Conservation (phyloP, 2,888 invertebrate genomes). For the Steinernema carpocapsae region DNA sequence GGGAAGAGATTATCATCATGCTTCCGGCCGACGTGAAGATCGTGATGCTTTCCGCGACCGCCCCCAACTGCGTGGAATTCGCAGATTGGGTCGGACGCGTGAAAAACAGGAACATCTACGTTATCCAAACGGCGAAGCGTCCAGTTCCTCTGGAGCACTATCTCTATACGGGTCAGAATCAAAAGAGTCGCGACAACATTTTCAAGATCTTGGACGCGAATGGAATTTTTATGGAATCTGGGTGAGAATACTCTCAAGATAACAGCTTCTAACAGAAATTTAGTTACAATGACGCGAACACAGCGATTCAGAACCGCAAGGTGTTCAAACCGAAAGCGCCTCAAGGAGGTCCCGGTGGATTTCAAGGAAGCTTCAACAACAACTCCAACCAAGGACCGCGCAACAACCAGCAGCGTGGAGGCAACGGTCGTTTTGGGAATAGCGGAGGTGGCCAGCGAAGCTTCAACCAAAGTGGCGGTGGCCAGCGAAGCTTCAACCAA, state of each 20-base stretch:
- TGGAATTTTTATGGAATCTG: constrained; percentile 43
- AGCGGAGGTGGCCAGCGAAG: no score
- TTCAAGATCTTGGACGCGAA: constrained; percentile 46
- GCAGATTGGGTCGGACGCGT: constrained; percentile 77
- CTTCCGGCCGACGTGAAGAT: constrained; percentile 92
- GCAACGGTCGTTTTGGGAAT: no score
- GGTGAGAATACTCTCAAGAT: constrained; percentile 36
- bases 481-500: no score
- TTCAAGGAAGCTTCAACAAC: neutral
- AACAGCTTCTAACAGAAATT: neutral
- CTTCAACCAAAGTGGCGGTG: neutral
- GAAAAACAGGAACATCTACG: constrained; percentile 82
- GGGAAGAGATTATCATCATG: constrained; percentile 97
- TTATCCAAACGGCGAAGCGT: constrained; percentile 88
- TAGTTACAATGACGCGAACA: neutral
- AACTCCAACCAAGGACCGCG: no score
- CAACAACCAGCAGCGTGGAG: no score
- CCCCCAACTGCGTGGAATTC: constrained; percentile 93
- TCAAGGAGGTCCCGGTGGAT: constrained; percentile 61
- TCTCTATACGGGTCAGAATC: constrained; percentile 72
- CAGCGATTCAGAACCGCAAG: constrained; percentile 4
- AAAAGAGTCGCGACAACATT: constrained; percentile 67
- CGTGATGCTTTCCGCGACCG: constrained; percentile 95
- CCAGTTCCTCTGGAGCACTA: constrained; percentile 95
- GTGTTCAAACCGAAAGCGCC: constrained; percentile 37